Base-by-base conservation (phyloP, 2,888 invertebrate species). In the Euclidia mi region DNA sequence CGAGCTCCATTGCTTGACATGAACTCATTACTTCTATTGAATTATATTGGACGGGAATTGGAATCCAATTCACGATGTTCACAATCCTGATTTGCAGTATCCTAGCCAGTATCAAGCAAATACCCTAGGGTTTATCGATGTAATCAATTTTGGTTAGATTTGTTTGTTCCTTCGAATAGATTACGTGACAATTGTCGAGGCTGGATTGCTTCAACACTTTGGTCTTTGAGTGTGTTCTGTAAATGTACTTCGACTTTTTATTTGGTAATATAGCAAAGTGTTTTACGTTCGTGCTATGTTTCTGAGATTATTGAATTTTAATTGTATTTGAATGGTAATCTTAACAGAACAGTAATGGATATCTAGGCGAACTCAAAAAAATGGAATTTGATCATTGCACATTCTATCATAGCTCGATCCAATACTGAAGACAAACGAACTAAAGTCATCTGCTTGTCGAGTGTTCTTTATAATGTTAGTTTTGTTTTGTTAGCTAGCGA, bases 81-180 rank as follows among this genome's bases (percentile, higher is more conserved):
- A 60, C 53, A 37, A 44, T 32, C 17, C 44, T 41, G 32, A 46
- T 56, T 65, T 55, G 51, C 44, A 59, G 60, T 48, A 66, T 61
- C 49, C 57, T 56, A 37, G 41, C 14, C 31, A 44, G 45, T 63
- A 61, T 56, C 44, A 37, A 57, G 70, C 71, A 76, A 79, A 78
- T 65, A 78, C 71, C 68, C 77, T 59, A 35, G 47, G 60, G 71
- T 65, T 75, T 76, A 78, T 77, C 65, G 71, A 61, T 60, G 60
- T 76, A 78, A 83, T 84, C 81, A 78, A 84, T 84, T 88, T 75
- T 64, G 57, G 41, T 72, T 66, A 79, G 78, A 86, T 85, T 84
- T 85, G 81, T 84, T 86, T 82, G 84, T 81, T 79, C 79, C 78
- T 81, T 67, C 78, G 74, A 87, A 86, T 84, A 84, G 85, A 86